Evolutionary conservation across 2,113 vertebrate species (phyloP), one percentile per base, ranked within the genome.

Genomic region (Urocynchramus pylzowi): DNA sequence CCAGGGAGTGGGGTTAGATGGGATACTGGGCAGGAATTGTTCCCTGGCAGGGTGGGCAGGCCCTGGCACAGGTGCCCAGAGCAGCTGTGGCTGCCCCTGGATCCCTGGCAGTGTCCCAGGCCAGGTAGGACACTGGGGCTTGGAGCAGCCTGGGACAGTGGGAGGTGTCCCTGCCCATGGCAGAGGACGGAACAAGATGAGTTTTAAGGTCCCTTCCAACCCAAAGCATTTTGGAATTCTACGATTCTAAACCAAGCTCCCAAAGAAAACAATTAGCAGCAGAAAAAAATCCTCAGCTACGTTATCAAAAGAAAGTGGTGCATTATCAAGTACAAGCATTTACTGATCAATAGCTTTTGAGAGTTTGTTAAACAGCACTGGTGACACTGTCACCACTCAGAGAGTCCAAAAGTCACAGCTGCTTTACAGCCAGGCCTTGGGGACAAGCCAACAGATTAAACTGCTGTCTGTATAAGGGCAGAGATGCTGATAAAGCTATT

Each of bases 41-140:
- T 28, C 47, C 33, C 27, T 60, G 45, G 0, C 2, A 69, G 47
- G 18, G 18, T 9, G 19, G 27, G 2, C 2, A 59, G 27, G 59
- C 31, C 28, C 37, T 24, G 44, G 52, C 60, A 74, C 39, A 59
- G 39, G 1, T 52, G 33, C 45, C 24, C 39, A 75, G 37, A 30
- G 53, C 0, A 60, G 78, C 61, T 82, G 39, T 2, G 20, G 61
- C 47, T 68, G 53, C 3, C 28, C 19, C 52, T 50, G 80, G 31
- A 74, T 26, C 45, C 45, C 39, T 68, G 78, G 13, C 0, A 75
- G 24, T 41, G 45, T 1, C n/a, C 53, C 1, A 68, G 39, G 20
- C 61, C 61, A 53, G 61, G 13, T 0, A 82, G 50, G 31, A 42
- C 0, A 0, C n/a, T n/a, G n/a, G 42, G 21, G 59, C 27, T 74